These are phyloP conservation scores for Balaenoptera acutorostrata DNA, from an alignment of 2,113 vertebrate species.

Conservation along the genomic window DNA sequence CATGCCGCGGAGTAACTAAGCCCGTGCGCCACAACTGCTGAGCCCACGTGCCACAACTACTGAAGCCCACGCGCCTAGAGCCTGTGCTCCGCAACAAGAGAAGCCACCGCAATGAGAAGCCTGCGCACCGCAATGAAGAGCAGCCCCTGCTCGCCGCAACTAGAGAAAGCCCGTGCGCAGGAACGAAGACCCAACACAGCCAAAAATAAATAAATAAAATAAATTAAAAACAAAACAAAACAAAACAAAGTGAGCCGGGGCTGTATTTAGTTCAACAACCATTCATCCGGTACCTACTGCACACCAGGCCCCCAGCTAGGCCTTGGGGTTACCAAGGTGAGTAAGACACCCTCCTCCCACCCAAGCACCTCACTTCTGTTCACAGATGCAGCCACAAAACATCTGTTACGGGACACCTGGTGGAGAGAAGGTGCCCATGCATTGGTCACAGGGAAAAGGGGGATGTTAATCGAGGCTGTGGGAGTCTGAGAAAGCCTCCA, in stretches of 20 bases:
- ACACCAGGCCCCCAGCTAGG: neutral
- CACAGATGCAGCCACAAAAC: neutral
- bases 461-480: neutral
- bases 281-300: accelerated
- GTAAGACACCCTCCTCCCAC: neutral
- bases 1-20: too few relatives aligned
- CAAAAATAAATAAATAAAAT: too few relatives aligned
- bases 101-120: too few relatives aligned
- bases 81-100: too few relatives aligned
- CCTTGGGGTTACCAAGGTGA: neutral
- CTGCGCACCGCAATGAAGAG: accelerated
- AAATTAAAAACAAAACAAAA: too few relatives aligned
- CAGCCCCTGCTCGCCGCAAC: too few relatives aligned
- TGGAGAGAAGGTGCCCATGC: neutral
- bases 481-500: neutral
- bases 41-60: too few relatives aligned
- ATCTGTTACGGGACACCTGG: neutral
- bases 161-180: too few relatives aligned
- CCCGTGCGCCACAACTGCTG: accelerated
- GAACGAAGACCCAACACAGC: too few relatives aligned
- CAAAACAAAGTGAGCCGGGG: too few relatives aligned
- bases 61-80: too few relatives aligned
- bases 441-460: neutral
- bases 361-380: neutral
- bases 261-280: neutral